These are phyloP conservation scores for Mythimna vitellina DNA, from an alignment of 2,888 invertebrate species.

Conservation along the genomic window DNA sequence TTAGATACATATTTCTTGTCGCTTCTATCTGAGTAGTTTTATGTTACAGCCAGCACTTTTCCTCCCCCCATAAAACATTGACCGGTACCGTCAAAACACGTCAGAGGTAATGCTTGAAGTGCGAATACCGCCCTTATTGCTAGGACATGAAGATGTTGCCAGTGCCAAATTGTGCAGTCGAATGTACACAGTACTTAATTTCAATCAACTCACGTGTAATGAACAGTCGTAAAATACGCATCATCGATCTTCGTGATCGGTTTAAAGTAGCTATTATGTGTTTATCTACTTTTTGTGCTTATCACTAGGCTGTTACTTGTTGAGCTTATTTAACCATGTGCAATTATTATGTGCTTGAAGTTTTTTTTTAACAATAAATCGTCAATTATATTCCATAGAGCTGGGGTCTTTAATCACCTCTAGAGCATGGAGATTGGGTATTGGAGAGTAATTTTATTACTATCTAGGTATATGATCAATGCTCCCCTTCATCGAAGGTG, in stretches of 20 bases:
- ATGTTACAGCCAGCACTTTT: slow-evolving; percentile 16
- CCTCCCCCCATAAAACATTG: slow-evolving; percentile 8
- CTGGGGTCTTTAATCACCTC: not conserved
- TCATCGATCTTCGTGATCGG: slow-evolving; percentile 58
- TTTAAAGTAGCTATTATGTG: slow-evolving; percentile 50
- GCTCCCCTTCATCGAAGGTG: not conserved
- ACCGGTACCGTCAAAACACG: not conserved
- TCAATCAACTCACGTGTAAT: slow-evolving; percentile 58
- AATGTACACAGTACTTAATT: slow-evolving; percentile 25
- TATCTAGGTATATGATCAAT: not conserved
- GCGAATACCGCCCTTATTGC: not conserved
- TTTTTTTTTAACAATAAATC: slow-evolving; percentile 34
- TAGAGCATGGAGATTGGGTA: not conserved
- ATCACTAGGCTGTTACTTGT: not conserved
- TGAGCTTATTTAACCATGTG: not conserved
- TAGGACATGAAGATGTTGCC: not conserved
- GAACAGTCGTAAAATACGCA: slow-evolving; percentile 65
- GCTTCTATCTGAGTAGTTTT: not conserved
- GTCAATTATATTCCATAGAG: slow-evolving; percentile 15
- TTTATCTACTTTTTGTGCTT: slow-evolving; percentile 43
- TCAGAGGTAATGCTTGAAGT: not conserved
- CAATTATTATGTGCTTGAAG: slow-evolving; percentile 20
- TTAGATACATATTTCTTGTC: no score
- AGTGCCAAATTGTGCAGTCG: not conserved
- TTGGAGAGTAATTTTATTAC: slow-evolving; percentile 12